Conservation (phyloP, 2,797 vertebrate species). For the Phrynocephalus forsythii region DNA sequence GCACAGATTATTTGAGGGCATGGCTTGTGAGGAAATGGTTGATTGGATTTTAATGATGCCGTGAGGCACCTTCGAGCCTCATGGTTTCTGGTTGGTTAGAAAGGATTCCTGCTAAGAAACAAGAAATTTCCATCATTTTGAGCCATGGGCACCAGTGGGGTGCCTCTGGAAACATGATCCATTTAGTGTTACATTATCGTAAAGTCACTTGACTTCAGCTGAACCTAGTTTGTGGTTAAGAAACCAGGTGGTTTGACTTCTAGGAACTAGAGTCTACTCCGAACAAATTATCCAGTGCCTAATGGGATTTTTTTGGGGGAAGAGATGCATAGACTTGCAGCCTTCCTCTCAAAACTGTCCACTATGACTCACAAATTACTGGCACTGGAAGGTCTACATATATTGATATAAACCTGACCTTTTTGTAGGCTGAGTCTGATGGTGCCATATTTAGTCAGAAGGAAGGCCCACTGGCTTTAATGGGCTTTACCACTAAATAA, state of each 20-base stretch:
- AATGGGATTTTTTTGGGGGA: background rate
- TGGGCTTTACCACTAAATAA: background rate
- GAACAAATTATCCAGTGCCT: background rate
- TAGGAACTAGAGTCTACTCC: background rate
- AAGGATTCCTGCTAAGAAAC: too few relatives aligned
- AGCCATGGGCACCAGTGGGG: background rate
- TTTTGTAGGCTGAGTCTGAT: too few relatives aligned
- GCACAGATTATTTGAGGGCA: background rate
- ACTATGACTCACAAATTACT: background rate
- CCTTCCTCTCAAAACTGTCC: too few relatives aligned
- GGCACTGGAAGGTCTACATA: background rate
- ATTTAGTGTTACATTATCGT: background rate
- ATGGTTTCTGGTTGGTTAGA: background rate
- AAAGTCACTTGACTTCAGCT: background rate
- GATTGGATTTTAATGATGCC: background rate
- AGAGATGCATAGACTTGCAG: too few relatives aligned
- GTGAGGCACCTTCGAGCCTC: background rate
- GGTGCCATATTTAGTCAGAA: too few relatives aligned
- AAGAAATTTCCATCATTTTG: background rate
- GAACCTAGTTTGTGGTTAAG: background rate
- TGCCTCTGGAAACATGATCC: background rate
- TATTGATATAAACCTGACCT: background rate
- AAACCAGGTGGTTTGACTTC: too few relatives aligned
- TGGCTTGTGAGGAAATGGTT: background rate
- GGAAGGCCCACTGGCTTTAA: background rate